Percentiles rank a stretch among this genome's conserved stretches.
These are phyloP conservation scores for Yoshiicerus persimilis DNA, from an alignment of 1,140 invertebrate species.

Conservation along the genomic window DNA sequence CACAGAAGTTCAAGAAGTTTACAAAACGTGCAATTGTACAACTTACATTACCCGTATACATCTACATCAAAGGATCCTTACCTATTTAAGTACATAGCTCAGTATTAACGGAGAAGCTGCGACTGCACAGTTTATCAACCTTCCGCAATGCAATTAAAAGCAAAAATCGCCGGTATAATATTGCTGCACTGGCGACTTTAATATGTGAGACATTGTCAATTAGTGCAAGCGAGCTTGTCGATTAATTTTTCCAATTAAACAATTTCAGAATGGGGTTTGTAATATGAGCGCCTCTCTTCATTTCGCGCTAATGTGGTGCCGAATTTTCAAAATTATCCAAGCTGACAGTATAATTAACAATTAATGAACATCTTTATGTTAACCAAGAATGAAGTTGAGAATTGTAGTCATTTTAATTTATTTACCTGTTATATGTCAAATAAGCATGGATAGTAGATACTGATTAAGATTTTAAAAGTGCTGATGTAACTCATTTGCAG, in stretches of 20 bases:
- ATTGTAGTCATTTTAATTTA: background rate
- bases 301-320: too few relatives aligned
- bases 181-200: too few relatives aligned
- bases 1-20: background rate
- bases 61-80: background rate
- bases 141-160: too few relatives aligned
- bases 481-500: background rate
- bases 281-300: too few relatives aligned
- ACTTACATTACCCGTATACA: background rate
- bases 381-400: background rate
- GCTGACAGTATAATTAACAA: background rate
- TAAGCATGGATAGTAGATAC: too few relatives aligned
- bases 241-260: too few relatives aligned
- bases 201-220: too few relatives aligned
- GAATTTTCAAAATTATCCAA: background rate
- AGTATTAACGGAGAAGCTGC: background rate
- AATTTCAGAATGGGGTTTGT: too few relatives aligned
- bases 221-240: too few relatives aligned
- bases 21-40: background rate
- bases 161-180: too few relatives aligned
- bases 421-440: background rate
- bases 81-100: too few relatives aligned
- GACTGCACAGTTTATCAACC: background rate
- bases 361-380: background rate
- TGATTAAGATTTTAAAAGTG: background rate